phyloP scores from a whole-genome alignment of 2,888 invertebrate genomes.

The Allophyes oxyacanthae region DNA sequence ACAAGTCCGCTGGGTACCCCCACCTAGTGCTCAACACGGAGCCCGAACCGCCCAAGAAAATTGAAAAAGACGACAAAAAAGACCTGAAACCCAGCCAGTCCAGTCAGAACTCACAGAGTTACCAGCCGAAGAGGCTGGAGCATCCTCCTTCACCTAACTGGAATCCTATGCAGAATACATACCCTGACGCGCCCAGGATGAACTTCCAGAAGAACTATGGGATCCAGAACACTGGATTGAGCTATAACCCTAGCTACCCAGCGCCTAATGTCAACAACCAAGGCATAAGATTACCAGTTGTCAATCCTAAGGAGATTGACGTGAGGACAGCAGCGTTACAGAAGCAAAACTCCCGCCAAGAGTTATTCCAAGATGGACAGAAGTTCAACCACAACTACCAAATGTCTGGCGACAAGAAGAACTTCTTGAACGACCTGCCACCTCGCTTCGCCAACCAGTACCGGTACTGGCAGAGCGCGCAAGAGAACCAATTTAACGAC shows the following conservation, averaged over 20 bases:
- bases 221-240: slow-evolving; percentile 70
- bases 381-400: slow-evolving; percentile 80
- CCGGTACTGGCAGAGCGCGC: slow-evolving; percentile 81
- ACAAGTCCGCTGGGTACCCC: slow-evolving; percentile 87
- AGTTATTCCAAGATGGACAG: slow-evolving; percentile 77
- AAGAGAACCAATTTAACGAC: slow-evolving; percentile 76
- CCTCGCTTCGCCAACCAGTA: slow-evolving; percentile 85
- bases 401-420: slow-evolving; percentile 82
- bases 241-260: slow-evolving; percentile 74
- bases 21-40: slow-evolving; percentile 81
- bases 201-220: slow-evolving; percentile 79
- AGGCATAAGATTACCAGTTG: slow-evolving; percentile 81
- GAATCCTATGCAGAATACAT: slow-evolving; percentile 58
- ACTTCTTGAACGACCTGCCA: slow-evolving; percentile 82
- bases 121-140: slow-evolving; percentile 69
- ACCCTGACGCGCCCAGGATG: slow-evolving; percentile 67
- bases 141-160: slow-evolving; percentile 62
- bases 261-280: slow-evolving; percentile 61
- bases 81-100: slow-evolving; percentile 69
- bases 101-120: slow-evolving; percentile 65
- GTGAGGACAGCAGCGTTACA: slow-evolving; percentile 85
- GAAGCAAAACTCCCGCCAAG: slow-evolving; percentile 81
- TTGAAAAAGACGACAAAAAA: slow-evolving; percentile 78
- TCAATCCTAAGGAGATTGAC: slow-evolving; percentile 87
- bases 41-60: slow-evolving; percentile 73